Base-by-base conservation (phyloP, 2,113 vertebrate genomes). In the Microtus richardsoni region DNA sequence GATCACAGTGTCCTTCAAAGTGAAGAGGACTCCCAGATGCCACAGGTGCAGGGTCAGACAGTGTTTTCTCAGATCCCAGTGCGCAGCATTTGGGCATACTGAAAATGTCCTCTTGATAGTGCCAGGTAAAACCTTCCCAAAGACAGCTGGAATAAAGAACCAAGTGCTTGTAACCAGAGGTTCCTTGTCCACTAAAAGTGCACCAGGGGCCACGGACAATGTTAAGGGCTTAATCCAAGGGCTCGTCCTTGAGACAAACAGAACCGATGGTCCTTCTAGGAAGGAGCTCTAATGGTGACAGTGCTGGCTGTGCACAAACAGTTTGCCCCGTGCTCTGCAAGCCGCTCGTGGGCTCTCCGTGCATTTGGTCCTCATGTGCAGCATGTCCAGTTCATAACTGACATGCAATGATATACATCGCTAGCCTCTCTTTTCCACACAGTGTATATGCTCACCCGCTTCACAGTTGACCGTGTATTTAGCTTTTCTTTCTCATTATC, bases 331-430 rank as follows among this genome's bases (percentile, higher is more conserved):
- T 24, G 11, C 21, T 36, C 1, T 73, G 12, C 41, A 66, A 94
- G 47, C 24, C 26, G 0, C n/a, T 17, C 19, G 9, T 5, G 44
- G 71, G 2, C 14, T 60, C 41, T 60, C n/a, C 1, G 0, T 60
- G 30, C 64, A 60, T 16, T 39, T 60, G 70, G 88, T 58, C 82
- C 87, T 89, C 5, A 5, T 49, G 21, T 19, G 66, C 82, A 5
- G 2, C 33, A 41, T 36, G 70, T 62, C 44, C 22, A 21, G 33
- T 22, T 9, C 74, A 3, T 22, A 78, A 66, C 60, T 66, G 62
- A 39, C 9, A 62, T 44, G 24, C 39, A 71, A 17, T 8, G 39
- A 82, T n/a, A 54, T 64, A 88, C 58, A 49, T 2, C 47, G 49
- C 21, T 41, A 70, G 47, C 60, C 77, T 62, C 68, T 47, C 14